A percentile compares a stretch with the other conserved stretches of the same genome.
Evolutionary conservation across 2,797 vertebrate genomes (phyloP).

Genomic region (Oreortyx pictus): DNA sequence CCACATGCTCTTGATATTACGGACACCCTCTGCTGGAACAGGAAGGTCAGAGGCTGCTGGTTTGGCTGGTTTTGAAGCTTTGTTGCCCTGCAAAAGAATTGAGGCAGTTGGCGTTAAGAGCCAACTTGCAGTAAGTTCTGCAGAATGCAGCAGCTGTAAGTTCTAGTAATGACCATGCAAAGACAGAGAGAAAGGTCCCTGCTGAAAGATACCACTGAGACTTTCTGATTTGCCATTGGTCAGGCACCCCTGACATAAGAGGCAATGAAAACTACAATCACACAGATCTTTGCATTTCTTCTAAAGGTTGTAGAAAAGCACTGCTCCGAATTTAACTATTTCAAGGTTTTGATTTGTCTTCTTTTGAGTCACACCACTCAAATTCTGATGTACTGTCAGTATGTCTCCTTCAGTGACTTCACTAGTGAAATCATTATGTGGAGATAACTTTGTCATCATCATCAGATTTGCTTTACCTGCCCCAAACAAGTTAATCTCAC

Average conservation of each 20-base stretch:
- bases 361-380: not conserved
- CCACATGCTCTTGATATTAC: slow-evolving; percentile 99
- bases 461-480: not conserved
- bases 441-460: not conserved
- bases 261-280: not conserved
- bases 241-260: rapidly evolving
- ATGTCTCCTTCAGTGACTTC: not conserved
- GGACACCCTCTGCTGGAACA: slow-evolving; percentile 87
- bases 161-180: not conserved
- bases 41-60: slow-evolving; percentile 89
- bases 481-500: not conserved
- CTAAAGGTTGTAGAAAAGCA: not conserved
- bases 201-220: not conserved
- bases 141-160: not conserved
- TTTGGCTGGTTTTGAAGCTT: slow-evolving; percentile 85
- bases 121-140: not conserved
- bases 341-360: not conserved
- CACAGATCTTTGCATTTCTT: not conserved
- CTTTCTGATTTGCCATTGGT: not conserved
- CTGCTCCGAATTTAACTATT: not conserved
- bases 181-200: not conserved
- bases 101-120: not conserved
- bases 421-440: not conserved
- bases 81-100: slow-evolving; percentile 84
- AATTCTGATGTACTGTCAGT: not conserved